These are phyloP conservation scores for Galerucella nymphaeae DNA, from an alignment of 2,888 invertebrate species.

Conservation along the genomic window DNA sequence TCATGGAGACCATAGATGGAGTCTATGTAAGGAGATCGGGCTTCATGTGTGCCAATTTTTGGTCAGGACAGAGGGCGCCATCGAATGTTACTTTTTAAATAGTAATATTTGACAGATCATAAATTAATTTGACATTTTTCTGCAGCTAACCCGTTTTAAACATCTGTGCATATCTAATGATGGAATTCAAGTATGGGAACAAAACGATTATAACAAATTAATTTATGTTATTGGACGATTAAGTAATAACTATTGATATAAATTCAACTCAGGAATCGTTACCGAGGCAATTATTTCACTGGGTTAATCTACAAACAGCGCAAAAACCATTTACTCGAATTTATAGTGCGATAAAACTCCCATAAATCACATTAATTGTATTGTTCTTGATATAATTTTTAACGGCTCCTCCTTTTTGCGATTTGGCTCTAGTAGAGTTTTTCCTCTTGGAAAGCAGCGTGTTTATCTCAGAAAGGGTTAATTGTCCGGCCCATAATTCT, in stretches of 20 bases:
- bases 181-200: too few relatives aligned
- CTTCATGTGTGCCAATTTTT: too few relatives aligned
- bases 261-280: constrained; percentile 32
- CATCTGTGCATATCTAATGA: too few relatives aligned
- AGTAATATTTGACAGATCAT: too few relatives aligned
- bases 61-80: too few relatives aligned
- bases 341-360: constrained; percentile 51
- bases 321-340: constrained; percentile 40
- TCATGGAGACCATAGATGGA: too few relatives aligned
- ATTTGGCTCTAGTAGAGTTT: constrained; percentile 41
- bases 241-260: constrained; percentile 18
- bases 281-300: constrained; percentile 29
- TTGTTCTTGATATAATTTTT: constrained; percentile 49
- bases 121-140: too few relatives aligned
- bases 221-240: constrained; percentile 17
- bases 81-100: too few relatives aligned
- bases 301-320: constrained; percentile 40
- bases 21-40: too few relatives aligned
- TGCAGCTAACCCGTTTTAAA: too few relatives aligned
- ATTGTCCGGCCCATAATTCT: constrained; percentile 51
- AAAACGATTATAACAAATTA: not conserved
- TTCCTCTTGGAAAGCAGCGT: constrained; percentile 40
- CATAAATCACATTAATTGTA: constrained; percentile 55
- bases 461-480: constrained; percentile 52
- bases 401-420: constrained; percentile 47